A percentile compares a stretch with the other conserved stretches of the same genome.
phyloP scores from a whole-genome alignment of 2,797 vertebrate species.

The Parambassis ranga region DNA sequence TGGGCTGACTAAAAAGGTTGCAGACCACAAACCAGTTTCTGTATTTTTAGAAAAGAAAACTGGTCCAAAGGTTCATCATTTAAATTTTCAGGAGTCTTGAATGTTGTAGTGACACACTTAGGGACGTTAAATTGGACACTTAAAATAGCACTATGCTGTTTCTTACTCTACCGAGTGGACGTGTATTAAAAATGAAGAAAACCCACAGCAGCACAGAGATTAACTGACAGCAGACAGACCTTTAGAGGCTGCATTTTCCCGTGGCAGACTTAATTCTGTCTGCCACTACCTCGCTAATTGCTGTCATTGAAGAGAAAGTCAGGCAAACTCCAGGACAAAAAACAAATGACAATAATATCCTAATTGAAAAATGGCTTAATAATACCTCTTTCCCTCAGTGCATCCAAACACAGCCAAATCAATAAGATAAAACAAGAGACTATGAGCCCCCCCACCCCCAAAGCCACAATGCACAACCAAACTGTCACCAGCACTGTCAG shows the following conservation, averaged over 20 bases:
- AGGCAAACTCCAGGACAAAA: slow-evolving; percentile 8
- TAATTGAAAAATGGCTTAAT: slow-evolving; percentile 37
- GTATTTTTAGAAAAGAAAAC: slow-evolving; percentile 31
- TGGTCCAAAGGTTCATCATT: slow-evolving; percentile 12
- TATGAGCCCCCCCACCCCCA: not conserved
- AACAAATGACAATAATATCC: slow-evolving; percentile 8
- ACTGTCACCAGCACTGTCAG: slow-evolving; percentile 33
- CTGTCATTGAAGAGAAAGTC: slow-evolving; percentile 25
- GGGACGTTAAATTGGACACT: slow-evolving; percentile 37
- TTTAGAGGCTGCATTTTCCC: slow-evolving; percentile 36
- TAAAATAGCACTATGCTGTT: slow-evolving; percentile 35
- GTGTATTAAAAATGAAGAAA: slow-evolving; percentile 25
- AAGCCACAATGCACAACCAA: slow-evolving; percentile 31
- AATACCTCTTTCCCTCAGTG: slow-evolving; percentile 1
- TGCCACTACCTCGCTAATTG: slow-evolving; percentile 43
- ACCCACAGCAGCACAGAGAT: slow-evolving; percentile 20
- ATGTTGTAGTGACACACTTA: slow-evolving; percentile 29
- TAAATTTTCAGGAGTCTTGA: slow-evolving; percentile 22
- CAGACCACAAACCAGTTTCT: slow-evolving; percentile 7
- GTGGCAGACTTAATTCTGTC: slow-evolving; percentile 25
- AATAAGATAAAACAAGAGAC: slow-evolving; percentile 44
- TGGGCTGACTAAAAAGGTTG: not conserved
- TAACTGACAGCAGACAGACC: slow-evolving; percentile 46
- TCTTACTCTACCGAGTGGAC: slow-evolving; percentile 22
- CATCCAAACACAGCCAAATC: slow-evolving; percentile 33